A percentile compares a stretch with the other conserved stretches of the same genome.
Evolutionary conservation across 2,888 invertebrate genomes (phyloP).

Genomic region (Lasioglossum malachurum): DNA sequence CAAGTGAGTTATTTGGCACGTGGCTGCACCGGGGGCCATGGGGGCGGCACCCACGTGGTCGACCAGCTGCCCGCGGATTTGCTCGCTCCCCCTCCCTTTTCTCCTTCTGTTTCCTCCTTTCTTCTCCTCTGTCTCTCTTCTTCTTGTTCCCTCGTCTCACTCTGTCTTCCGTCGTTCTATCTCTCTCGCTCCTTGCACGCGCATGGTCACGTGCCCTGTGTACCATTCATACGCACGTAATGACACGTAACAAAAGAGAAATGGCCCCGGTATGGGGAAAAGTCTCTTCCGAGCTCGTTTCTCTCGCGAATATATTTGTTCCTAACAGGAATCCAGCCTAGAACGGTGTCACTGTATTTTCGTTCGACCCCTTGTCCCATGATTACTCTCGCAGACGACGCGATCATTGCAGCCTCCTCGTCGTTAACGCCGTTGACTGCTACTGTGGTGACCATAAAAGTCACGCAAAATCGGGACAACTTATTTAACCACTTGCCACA

Average conservation of each 20-base stretch:
- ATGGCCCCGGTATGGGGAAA: background rate
- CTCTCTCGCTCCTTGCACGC: constrained; percentile 3
- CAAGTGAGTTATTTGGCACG: constrained; percentile 83
- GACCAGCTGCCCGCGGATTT: constrained; percentile 69
- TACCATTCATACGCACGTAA: constrained; percentile 41
- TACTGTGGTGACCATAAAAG: background rate
- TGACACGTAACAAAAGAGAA: constrained; percentile 24
- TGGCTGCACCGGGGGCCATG: constrained; percentile 71
- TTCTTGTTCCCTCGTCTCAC: constrained; percentile 3
- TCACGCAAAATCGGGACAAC: background rate
- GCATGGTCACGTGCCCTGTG: constrained; percentile 34
- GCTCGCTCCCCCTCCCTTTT: constrained; percentile 47
- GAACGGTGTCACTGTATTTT: background rate
- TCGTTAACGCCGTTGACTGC: background rate
- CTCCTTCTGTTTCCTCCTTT: constrained; percentile 21
- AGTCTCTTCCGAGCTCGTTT: constrained; percentile 14
- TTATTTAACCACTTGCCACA: background rate
- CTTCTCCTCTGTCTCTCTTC: background rate
- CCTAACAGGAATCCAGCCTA: background rate
- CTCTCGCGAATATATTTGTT: background rate
- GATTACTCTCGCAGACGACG: background rate
- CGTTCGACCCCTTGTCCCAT: background rate
- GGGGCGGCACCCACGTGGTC: constrained; percentile 77
- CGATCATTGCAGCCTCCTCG: background rate
- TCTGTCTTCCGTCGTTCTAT: constrained; percentile 3